Evolutionary conservation across 1,140 invertebrate genomes (phyloP), one percentile per base, ranked within the genome.

Genomic region (Tetranychus urticae): DNA sequence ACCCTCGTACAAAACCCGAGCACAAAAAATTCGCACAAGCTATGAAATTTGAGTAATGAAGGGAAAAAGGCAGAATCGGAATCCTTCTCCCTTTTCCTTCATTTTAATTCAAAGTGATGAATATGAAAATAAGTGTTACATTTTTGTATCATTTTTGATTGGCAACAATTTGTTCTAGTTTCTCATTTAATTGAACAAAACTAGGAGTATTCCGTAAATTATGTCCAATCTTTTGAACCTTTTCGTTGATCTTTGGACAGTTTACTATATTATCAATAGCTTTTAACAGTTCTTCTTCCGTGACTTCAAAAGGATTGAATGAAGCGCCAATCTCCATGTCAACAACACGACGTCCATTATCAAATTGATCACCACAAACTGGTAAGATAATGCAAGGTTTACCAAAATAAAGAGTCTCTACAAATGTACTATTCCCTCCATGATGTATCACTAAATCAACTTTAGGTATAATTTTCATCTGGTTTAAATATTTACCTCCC

Each of bases 1-100:
- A 36, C 93, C 92, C 74, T 91, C 23, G 23, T 23, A 23, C 23
- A 23, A 23, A 23, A 23, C 23, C 23, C 23, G 23, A 23, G 23
- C 23, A 23, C 23, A 23, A 23, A 23, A 23, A 23, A 23, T 23
- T 23, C 23, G 23, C 23, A 23, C 0, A 23, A 23, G 23, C 23
- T 23, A 23, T 23, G 23, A 23, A 23, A 23, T 23, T 23, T 23
- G 23, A 23, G 23, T 23, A 23, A 23, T 0, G 23, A 0, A 23
- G 0, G 23, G 23, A 23, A 23, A 23, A 23, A 23, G 23, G 23
- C 23, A 23, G 23, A 23, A 23, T 23, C 0, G 23, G 23, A 23
- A 23, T 23, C 23, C 23, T 23, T 23, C 0, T 23, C 23, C 23
- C 23, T 23, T 23, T 23, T 23, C 23, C 23, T 23, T 23, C 0